Percentiles rank a stretch among this genome's conserved stretches.
phyloP scores from a whole-genome alignment of 2,888 invertebrate genomes.

The Cataglyphis albicans region DNA sequence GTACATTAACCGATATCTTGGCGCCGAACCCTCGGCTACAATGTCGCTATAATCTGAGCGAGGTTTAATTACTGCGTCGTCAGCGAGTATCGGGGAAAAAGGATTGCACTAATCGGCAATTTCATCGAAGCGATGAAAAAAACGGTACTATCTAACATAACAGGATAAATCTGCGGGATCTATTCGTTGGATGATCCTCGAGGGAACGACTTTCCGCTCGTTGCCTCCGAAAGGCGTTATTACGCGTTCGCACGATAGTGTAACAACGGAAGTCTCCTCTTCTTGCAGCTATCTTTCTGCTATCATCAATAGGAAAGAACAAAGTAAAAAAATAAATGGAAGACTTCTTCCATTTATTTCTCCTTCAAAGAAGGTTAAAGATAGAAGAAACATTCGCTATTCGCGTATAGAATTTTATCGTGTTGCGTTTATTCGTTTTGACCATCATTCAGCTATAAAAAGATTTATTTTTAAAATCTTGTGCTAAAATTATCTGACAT shows the following conservation, averaged over 20 bases:
- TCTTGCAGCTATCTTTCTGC: neutral
- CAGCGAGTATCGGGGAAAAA: conserved; percentile 57
- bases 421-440: neutral
- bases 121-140: conserved; percentile 20
- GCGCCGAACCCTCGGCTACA: conserved; percentile 17
- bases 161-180: conserved; percentile 50
- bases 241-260: conserved; percentile 46
- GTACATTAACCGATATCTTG: conserved; percentile 22
- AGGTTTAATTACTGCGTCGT: conserved; percentile 68
- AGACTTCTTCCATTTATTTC: too few species aligned
- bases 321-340: conserved; percentile 27
- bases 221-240: conserved; percentile 48
- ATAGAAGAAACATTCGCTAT: conserved; percentile 1
- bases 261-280: conserved; percentile 12
- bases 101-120: conserved; percentile 68
- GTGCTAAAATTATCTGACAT: conserved; percentile 15
- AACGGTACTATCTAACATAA: conserved; percentile 14
- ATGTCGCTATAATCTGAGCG: conserved; percentile 28
- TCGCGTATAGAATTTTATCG: conserved; percentile 1
- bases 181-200: conserved; percentile 50
- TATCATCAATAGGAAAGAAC: conserved; percentile 1
- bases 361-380: conserved; percentile 7
- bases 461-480: neutral
- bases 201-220: conserved; percentile 44
- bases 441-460: neutral